A percentile compares a stretch with the other conserved stretches of the same genome.
Evolutionary conservation across 2,113 vertebrate species (phyloP).

Genomic region (Rhabdornis inornatus): DNA sequence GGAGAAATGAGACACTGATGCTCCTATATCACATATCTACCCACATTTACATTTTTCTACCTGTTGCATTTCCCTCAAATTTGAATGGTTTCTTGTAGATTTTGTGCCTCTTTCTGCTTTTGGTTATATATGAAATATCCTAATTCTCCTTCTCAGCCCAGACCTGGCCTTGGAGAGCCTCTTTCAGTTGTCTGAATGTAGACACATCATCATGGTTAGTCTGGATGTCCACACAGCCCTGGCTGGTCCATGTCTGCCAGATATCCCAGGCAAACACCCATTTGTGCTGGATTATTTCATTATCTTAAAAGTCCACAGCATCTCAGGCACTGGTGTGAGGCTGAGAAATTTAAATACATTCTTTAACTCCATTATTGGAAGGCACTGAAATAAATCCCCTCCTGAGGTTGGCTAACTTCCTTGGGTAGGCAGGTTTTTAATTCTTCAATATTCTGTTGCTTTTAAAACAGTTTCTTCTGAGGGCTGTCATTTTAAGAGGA

Average conservation of each 20-base stretch:
- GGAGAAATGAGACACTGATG: not conserved
- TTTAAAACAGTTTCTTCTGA: constrained; percentile 31
- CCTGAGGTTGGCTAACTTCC: not conserved
- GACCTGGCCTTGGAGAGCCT: not conserved
- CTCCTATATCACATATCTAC: not conserved
- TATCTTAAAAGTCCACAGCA: not conserved
- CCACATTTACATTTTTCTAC: not conserved
- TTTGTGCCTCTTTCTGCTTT: not conserved
- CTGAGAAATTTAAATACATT: not conserved
- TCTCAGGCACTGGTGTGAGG: not conserved
- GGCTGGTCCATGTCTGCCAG: not conserved
- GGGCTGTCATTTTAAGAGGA: constrained; percentile 53
- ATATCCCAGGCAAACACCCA: not conserved
- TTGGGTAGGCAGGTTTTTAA: not conserved
- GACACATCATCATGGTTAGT: not conserved
- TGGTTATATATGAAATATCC: not conserved
- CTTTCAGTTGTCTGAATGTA: rapidly evolving
- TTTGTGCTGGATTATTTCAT: not conserved
- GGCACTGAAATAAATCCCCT: not conserved
- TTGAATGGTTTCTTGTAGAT: not conserved
- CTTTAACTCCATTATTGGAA: not conserved
- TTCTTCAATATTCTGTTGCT: not conserved
- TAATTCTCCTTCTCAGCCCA: not conserved
- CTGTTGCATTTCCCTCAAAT: not conserved
- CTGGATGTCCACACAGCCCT: not conserved